phyloP scores from a whole-genome alignment of 2,888 invertebrate genomes.

The Dusona sp. region DNA sequence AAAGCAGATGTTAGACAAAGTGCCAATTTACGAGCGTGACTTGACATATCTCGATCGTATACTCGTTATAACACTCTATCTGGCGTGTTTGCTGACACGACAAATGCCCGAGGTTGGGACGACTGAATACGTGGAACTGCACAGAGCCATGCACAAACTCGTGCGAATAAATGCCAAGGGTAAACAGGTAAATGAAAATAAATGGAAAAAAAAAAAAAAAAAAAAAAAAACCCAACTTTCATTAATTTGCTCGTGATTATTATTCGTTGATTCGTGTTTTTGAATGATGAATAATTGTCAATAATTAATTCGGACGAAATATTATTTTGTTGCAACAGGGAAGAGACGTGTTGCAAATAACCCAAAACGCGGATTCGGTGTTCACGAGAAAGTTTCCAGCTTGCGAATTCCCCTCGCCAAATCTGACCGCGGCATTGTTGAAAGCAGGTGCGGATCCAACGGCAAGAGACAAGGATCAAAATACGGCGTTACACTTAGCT shows the following conservation, averaged over 20 bases:
- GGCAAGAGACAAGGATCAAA: slow-evolving; percentile 92
- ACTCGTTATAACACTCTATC: slow-evolving; percentile 93
- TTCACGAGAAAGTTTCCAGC: slow-evolving; percentile 89
- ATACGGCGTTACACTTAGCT: slow-evolving; percentile 95
- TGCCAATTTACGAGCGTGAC: slow-evolving; percentile 89
- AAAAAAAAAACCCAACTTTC: background rate
- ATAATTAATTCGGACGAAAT: background rate
- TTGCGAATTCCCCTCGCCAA: slow-evolving; percentile 89
- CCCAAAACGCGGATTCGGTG: slow-evolving; percentile 92
- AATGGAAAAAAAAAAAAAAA: too few species aligned
- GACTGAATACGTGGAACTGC: slow-evolving; percentile 87
- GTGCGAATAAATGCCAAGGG: slow-evolving; percentile 90
- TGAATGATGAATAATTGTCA: background rate
- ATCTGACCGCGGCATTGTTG: slow-evolving; percentile 90
- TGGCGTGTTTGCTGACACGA: slow-evolving; percentile 91
- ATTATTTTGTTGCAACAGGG: slow-evolving; percentile 83
- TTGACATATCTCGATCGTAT: slow-evolving; percentile 92
- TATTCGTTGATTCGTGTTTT: background rate
- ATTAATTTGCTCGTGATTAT: background rate
- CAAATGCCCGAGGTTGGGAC: slow-evolving; percentile 85
- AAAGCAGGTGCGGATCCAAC: slow-evolving; percentile 94
- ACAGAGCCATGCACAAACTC: slow-evolving; percentile 91
- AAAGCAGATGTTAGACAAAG: slow-evolving; percentile 87
- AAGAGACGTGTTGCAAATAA: slow-evolving; percentile 92
- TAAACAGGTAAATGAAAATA: slow-evolving; percentile 73